Evolutionary conservation across 2,797 vertebrate genomes (phyloP).

Genomic region (Cyprinodon diabolis): DNA sequence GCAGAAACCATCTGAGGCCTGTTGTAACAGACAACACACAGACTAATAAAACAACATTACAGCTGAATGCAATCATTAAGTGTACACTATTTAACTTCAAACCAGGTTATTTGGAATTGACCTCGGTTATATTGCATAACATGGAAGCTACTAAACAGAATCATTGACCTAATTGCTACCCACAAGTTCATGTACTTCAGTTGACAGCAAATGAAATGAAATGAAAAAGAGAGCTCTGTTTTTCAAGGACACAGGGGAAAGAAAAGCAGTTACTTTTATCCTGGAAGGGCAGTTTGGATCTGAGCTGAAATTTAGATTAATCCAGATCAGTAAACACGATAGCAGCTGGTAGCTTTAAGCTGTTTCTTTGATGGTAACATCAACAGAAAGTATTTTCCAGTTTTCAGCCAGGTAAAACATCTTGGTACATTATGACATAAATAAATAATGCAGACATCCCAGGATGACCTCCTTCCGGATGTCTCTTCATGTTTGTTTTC

Average conservation of each 20-base stretch:
- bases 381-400: neutral
- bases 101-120: neutral
- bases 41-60: neutral
- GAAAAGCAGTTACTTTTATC: neutral
- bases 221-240: neutral
- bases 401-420: neutral
- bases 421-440: neutral
- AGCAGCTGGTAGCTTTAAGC: neutral
- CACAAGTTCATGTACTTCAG: neutral
- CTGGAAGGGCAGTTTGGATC: neutral
- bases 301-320: neutral
- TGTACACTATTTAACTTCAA: neutral
- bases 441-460: neutral
- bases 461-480: constrained; percentile 2
- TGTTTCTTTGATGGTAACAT: neutral
- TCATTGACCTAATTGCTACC: neutral
- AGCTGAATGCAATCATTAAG: neutral
- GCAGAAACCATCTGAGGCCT: neutral
- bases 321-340: neutral
- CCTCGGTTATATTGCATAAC: too few species aligned
- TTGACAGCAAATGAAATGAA: neutral
- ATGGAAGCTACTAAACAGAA: neutral
- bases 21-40: neutral
- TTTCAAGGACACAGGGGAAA: neutral
- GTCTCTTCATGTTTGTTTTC: neutral